These are phyloP conservation scores for Cottus gobio DNA, from an alignment of 2,113 vertebrate species.

Conservation along the genomic window DNA sequence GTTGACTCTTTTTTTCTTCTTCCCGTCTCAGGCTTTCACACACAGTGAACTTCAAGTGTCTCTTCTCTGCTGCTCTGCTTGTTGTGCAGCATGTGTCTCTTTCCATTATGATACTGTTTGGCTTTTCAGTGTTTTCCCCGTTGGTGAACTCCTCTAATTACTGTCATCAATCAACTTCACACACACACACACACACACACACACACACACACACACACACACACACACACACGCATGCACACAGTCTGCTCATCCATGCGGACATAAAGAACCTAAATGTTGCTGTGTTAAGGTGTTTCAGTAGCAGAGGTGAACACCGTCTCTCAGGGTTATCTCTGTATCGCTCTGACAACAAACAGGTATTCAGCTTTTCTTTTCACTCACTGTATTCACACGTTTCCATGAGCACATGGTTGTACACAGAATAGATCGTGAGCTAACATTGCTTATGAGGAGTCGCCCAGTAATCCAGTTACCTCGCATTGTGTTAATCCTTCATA, in stretches of 20 bases:
- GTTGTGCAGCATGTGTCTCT: neutral
- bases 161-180: conserved; percentile 57
- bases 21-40: neutral
- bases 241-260: neutral
- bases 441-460: no score
- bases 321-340: neutral
- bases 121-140: conserved; percentile 34
- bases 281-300: conserved; percentile 1
- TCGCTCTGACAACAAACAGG: neutral
- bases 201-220: conserved; percentile 7
- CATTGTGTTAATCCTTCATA: no score
- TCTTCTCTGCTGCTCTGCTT: neutral
- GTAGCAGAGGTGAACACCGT: neutral
- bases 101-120: conserved; percentile 38
- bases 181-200: neutral
- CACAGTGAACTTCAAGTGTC: neutral
- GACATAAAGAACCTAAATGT: neutral
- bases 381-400: neutral
- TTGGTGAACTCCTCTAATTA: conserved; percentile 61
- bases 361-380: neutral
- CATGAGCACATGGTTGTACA: neutral
- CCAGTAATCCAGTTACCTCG: no score
- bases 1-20: conserved; percentile 33
- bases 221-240: neutral
- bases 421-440: neutral